A percentile compares a stretch with the other conserved stretches of the same genome.
Evolutionary conservation across 1,140 invertebrate genomes (phyloP).

Genomic region (Hypothenemus hampei): DNA sequence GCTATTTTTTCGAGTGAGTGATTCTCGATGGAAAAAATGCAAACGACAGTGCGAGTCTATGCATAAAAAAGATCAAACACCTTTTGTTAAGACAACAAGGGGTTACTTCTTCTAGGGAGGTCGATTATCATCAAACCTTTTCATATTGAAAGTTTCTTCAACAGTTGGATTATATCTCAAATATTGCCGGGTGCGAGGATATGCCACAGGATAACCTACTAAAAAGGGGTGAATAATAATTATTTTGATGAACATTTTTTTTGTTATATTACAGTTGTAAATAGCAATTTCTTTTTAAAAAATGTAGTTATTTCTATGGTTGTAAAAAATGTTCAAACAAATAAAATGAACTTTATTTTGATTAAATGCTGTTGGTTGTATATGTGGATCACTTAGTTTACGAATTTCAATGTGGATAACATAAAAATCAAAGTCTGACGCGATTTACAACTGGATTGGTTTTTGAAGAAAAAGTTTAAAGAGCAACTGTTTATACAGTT

Average conservation of each 20-base stretch:
- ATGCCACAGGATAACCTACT: conserved; percentile 20
- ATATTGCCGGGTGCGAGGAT: conserved; percentile 20
- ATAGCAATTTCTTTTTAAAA: too few relatives aligned
- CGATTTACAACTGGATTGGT: too few relatives aligned
- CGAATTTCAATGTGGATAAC: too few relatives aligned
- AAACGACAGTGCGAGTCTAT: conserved; percentile 18
- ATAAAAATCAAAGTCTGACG: too few relatives aligned
- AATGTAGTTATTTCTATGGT: too few relatives aligned
- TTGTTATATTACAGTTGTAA: conserved; percentile 3
- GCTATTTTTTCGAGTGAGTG: conserved; percentile 30
- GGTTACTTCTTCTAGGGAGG: conserved; percentile 32
- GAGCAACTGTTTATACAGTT: too few relatives aligned
- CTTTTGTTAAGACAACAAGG: conserved; percentile 32
- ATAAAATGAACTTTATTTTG: too few relatives aligned
- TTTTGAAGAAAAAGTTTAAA: too few relatives aligned
- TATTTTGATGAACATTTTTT: conserved; percentile 7
- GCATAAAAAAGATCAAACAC: conserved; percentile 29
- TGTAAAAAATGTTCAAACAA: too few relatives aligned
- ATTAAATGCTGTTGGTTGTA: too few relatives aligned
- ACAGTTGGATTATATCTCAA: conserved; percentile 34
- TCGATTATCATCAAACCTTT: conserved; percentile 39
- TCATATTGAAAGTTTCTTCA: conserved; percentile 32
- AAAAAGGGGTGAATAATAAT: conserved; percentile 25
- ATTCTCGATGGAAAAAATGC: conserved; percentile 19
- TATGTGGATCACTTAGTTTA: too few relatives aligned